These are phyloP conservation scores for Neomorphus geoffroyi DNA, from an alignment of 2,797 vertebrate species.

Conservation along the genomic window DNA sequence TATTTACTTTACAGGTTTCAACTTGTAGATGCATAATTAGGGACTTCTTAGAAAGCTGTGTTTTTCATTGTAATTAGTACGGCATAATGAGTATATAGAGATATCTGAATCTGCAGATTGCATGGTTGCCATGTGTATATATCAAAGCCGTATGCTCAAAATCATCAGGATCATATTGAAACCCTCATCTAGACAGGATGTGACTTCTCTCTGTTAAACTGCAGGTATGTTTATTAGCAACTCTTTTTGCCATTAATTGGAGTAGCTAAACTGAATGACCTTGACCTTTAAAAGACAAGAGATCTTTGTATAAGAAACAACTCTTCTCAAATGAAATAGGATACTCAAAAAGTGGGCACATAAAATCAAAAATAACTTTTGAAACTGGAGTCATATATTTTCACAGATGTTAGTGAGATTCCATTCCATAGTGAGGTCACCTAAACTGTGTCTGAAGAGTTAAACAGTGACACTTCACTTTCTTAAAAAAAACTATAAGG, in stretches of 20 bases:
- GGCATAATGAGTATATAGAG: conserved; percentile 44
- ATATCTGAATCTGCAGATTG: conserved; percentile 56
- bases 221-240: not conserved
- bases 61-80: not conserved
- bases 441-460: not conserved
- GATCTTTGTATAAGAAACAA: not conserved
- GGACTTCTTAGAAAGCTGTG: conserved; percentile 42
- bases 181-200: not conserved
- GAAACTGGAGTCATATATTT: not conserved
- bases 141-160: not conserved
- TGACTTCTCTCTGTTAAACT: not conserved
- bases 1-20: conserved; percentile 14
- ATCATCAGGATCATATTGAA: not conserved
- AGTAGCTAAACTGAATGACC: not conserved
- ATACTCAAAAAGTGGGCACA: not conserved
- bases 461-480: not conserved
- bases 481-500: not conserved
- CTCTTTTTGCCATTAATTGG: not conserved
- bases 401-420: not conserved
- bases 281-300: not conserved
- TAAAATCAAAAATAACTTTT: not conserved
- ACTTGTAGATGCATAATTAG: conserved; percentile 36
- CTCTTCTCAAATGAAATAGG: not conserved
- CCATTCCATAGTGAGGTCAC: not conserved
- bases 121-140: not conserved